These are phyloP conservation scores for Nycticebus coucang DNA, from an alignment of 2,113 vertebrate species.

Conservation along the genomic window DNA sequence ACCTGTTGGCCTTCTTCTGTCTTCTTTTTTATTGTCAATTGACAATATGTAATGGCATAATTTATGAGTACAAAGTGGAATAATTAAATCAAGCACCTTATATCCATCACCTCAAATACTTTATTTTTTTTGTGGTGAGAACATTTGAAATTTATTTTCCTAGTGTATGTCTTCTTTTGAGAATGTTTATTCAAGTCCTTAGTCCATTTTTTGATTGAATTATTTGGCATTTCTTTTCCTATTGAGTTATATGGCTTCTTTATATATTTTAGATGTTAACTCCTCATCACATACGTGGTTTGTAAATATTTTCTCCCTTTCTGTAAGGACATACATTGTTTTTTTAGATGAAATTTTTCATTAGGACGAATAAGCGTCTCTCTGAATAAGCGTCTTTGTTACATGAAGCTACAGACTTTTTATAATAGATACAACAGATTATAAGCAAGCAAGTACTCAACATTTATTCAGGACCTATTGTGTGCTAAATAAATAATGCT, in stretches of 20 bases:
- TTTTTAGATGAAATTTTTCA: not conserved
- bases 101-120: not conserved
- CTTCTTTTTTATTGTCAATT: not conserved
- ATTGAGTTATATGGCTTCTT: not conserved
- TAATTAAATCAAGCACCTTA: not conserved
- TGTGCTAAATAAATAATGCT: not conserved
- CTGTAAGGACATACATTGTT: not conserved
- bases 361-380: not conserved
- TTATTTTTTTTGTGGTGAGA: not conserved
- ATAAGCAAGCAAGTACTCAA: not conserved
- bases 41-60: not conserved
- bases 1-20: not conserved
- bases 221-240: not conserved
- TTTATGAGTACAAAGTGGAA: not conserved
- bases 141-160: not conserved
- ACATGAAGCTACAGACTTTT: not conserved
- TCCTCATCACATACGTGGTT: not conserved
- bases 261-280: not conserved
- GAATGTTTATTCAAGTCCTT: not conserved
- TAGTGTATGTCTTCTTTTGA: not conserved
- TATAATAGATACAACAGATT: not conserved
- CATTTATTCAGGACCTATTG: not conserved
- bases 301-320: not conserved
- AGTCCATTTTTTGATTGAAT: not conserved
- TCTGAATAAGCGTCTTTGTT: not conserved